These are phyloP conservation scores for Drosophila lacicola DNA, from an alignment of 2,888 invertebrate species.

Conservation along the genomic window DNA sequence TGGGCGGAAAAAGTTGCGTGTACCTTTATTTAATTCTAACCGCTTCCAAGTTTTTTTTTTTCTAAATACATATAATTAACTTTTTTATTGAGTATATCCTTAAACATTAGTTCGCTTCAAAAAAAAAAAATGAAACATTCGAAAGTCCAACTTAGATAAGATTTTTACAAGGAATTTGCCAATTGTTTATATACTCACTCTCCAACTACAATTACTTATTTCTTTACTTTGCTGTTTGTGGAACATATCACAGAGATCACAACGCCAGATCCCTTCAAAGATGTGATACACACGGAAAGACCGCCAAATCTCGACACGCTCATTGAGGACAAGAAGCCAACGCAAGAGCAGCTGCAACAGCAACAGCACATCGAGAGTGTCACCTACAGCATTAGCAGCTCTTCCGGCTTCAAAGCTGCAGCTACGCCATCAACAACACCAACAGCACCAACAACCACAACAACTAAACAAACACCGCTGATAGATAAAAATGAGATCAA, in stretches of 20 bases:
- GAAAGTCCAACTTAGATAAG: no score
- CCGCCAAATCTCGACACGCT: conserved; percentile 87
- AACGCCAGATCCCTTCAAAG: conserved; percentile 87
- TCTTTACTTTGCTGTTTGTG: neutral
- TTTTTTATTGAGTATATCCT: no score
- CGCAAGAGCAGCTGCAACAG: conserved; percentile 29
- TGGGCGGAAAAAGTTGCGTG: no score
- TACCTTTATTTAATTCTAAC: no score
- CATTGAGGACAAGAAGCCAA: conserved; percentile 85
- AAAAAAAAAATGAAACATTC: no score
- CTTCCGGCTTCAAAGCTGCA: conserved; percentile 38
- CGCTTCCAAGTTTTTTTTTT: no score
- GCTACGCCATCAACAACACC: conserved; percentile 10
- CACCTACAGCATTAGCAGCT: conserved; percentile 51
- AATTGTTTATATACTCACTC: neutral
- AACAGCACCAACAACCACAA: conserved; percentile 22
- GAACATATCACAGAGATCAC: conserved; percentile 73
- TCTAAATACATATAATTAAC: no score
- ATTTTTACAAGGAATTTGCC: no score
- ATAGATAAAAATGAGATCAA: conserved; percentile 72
- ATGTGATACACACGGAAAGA: conserved; percentile 88
- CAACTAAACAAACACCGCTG: conserved; percentile 38
- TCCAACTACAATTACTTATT: neutral
- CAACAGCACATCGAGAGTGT: conserved; percentile 50
- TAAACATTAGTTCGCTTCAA: no score